Evolutionary conservation across 1,140 invertebrate genomes (phyloP), one percentile per base, ranked within the genome.

Genomic region (Drosophila nannoptera): DNA sequence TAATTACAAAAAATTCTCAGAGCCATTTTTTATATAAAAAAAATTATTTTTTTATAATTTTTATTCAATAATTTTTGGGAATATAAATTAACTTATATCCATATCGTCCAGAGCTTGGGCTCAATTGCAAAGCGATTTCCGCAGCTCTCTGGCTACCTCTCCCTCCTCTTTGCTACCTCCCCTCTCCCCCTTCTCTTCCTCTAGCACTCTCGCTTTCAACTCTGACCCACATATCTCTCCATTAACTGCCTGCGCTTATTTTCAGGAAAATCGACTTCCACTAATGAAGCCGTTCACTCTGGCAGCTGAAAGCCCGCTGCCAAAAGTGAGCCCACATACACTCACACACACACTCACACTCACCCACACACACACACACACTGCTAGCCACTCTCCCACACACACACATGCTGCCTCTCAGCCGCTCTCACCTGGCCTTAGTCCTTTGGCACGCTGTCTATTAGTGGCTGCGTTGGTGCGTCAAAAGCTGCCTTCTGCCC

Each of bases 361-460:
- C 7, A 31, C 22, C 16, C 0, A 33, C 36, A 33, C 14, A 22
- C 12, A 11, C 14, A 14, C 12, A 35, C 22, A 22, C 22, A 22
- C 22, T 22, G 22, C 22, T 22, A 22, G 22, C 3, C 22, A 22
- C 22, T 2, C 22, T 22, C 29, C 45, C 4, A 42, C 40, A 42
- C 8, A 5, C 40, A n/a, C 38, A 5, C 1, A 42, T 31, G 29
- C 53, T 12, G 2, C 2, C 40, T 4, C 1, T 31, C 0, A 33
- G 31, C 12, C 14, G 12, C 12, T 8, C 14, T 12, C 12, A 35
- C 22, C 22, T 22, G 22, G 22, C 31, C 45, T 68, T 33, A 9
- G 36, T 32, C 33, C 43, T 69, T 55, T 69, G 54, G 11, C 31
- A 38, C 52, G 45, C n/a, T 50, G 66, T 64, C 66, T 64, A 69